Base-by-base conservation (phyloP, 2,113 vertebrate species). In the Dicaeum eximium region DNA sequence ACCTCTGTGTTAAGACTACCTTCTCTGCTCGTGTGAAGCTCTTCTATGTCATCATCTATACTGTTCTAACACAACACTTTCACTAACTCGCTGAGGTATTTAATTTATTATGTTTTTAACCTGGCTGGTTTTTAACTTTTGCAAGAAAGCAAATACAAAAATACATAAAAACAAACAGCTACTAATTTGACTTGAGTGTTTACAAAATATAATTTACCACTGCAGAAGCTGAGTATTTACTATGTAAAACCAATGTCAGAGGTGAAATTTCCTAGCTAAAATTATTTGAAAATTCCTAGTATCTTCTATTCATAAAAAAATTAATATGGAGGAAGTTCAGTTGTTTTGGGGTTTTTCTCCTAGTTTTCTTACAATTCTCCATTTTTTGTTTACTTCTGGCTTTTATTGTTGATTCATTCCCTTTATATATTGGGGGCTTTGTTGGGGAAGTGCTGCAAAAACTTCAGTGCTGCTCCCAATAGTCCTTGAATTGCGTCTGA, bases 321-420 rank as follows among this genome's bases (percentile, higher is more conserved):
- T 14, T 65, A 10, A 60, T 33, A 60, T 16, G 12, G 6, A 84
- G 38, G 8, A 90, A 45, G 9, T 31, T 77, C 2, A 66, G 9
- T 38, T 33, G 13, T 33, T 72, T 31, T 10, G 16, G 4, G 1
- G 0, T 9, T 20, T 44, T 47, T 33, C 25, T 2, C 5, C 33
- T 47, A n/a, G 13, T 69, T 96, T 78, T 89, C 45, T 67, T 72
- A 82, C 10, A 62, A 53, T 70, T 73, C 72, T 6, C 22, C 4
- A 91, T 66, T 65, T 54, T 31, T 78, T 77, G 40, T 54, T 77
- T 65, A 81, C 9, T 81, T 86, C 24, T 88, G 27, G 16, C 38
- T 94, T 90, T 82, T 67, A 64, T 11, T 51, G 5, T 85, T 51
- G 13, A 72, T n/a, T 75, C 40, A 21, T 40, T 77, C 62, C 37